Evolutionary conservation across 2,113 vertebrate genomes (phyloP), one percentile per base, ranked within the genome.

Genomic region (Upupa epops): DNA sequence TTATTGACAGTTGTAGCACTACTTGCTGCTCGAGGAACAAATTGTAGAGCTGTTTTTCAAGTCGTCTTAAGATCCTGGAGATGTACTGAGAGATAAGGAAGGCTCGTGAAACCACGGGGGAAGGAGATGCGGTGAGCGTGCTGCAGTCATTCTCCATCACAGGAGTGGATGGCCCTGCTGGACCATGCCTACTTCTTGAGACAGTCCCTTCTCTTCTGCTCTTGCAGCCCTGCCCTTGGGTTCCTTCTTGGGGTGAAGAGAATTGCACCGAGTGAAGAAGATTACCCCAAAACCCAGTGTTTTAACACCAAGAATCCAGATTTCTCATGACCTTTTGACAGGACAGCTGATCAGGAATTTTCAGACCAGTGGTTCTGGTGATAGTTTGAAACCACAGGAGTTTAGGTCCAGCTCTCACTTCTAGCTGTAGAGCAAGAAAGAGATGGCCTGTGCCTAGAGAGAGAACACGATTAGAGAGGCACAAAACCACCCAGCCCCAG

Each of bases 1-100:
- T 88, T 90, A 81, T 90, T 92, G 90, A 86, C 90, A 76, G 86
- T 88, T 91, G 54, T 70, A 83, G 80, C 1, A 0, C n/a, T 56
- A 49, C 66, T 91, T 79, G 55, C 81, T 91, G 68, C 0, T 0
- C 34, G 29, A 84, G 73, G 61, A 92, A 34, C 80, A 94, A 80
- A 88, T 89, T 81, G 52, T 70, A 72, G 37, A 78, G 79, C 63
- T 94, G 25, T 92, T 92, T 95, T 92, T 95, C 86, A 93, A 78
- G 66, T 61, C 0, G 0, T 88, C 59, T 75, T 78, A 37, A 46
- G 63, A 86, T 86, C 58, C 58, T 82, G 26, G 46, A 90, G 86
- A 93, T 1, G 2, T 42, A 40, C 32, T 40, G 51, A 72, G 75
- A 75, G 64, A 83, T 49, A 83, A 93, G 58, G 54, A 63, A 56